A percentile compares a stretch with the other conserved stretches of the same genome.
These are phyloP conservation scores for Edolisoma coerulescens DNA, from an alignment of 2,113 vertebrate genomes.

Conservation along the genomic window DNA sequence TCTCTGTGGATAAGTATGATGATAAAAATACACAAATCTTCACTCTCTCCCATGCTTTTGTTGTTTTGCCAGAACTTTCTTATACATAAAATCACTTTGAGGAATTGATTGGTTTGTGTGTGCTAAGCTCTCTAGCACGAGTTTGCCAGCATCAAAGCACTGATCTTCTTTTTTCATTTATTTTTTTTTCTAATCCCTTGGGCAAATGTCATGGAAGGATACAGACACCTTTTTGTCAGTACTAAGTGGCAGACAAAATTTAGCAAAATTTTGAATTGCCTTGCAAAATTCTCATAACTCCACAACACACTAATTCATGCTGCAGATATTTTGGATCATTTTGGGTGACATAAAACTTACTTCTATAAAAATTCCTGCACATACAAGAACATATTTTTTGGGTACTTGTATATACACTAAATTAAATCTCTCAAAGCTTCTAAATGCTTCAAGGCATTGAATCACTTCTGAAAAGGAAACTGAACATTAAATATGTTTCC, in stretches of 20 bases:
- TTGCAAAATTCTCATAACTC: background rate
- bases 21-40: conserved; percentile 4
- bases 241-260: background rate
- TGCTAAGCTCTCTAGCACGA: background rate
- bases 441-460: background rate
- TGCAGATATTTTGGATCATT: background rate
- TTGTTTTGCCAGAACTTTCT: conserved; percentile 13
- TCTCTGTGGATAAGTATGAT: background rate
- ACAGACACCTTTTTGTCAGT: background rate
- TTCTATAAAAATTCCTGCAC: background rate
- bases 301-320: background rate
- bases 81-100: conserved; percentile 5
- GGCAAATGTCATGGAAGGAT: background rate
- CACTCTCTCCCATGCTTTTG: background rate
- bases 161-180: background rate
- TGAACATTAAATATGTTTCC: background rate
- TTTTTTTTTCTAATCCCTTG: background rate
- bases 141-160: background rate
- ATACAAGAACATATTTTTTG: background rate
- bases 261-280: background rate
- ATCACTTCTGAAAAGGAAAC: background rate
- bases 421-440: background rate
- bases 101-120: background rate
- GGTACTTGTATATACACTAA: background rate
- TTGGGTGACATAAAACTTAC: background rate